Evolutionary conservation across 2,888 invertebrate species (phyloP).

Genomic region (Arrhopalites spinosus): DNA sequence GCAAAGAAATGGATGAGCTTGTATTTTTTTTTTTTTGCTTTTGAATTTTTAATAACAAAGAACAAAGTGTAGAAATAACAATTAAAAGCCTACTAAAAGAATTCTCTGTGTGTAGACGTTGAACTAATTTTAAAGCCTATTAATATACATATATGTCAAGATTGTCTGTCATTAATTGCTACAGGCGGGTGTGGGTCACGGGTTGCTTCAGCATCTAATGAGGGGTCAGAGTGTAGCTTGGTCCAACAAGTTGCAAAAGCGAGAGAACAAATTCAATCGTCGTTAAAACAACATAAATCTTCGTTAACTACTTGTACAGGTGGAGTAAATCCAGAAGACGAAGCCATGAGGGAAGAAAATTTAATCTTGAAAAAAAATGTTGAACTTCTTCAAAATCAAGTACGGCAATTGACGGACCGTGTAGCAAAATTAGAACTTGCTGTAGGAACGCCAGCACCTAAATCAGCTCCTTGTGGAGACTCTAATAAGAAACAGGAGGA

Average conservation of each 20-base stretch:
- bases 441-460: slow-evolving; percentile 50
- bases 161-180: slow-evolving; percentile 20
- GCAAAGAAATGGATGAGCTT: no score
- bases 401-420: slow-evolving; percentile 50
- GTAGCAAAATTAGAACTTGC: slow-evolving; percentile 58
- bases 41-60: no score
- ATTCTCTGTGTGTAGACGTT: no score
- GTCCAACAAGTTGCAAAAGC: slow-evolving; percentile 55
- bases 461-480: slow-evolving; percentile 49
- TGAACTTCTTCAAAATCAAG: slow-evolving; percentile 52
- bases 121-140: no score
- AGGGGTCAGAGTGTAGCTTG: slow-evolving; percentile 45
- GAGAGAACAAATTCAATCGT: slow-evolving; percentile 54
- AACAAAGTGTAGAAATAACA: no score
- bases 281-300: slow-evolving; percentile 47
- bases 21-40: no score
- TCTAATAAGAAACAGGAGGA: slow-evolving; percentile 60
- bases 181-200: slow-evolving; percentile 38
- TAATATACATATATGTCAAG: slow-evolving; percentile 13
- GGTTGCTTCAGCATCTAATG: slow-evolving; percentile 34
- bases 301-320: slow-evolving; percentile 47
- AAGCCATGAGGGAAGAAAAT: slow-evolving; percentile 55
- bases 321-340: slow-evolving; percentile 52
- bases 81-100: no score
- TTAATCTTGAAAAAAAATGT: slow-evolving; percentile 51